phyloP scores from a whole-genome alignment of 2,888 invertebrate species.

The Eupeodes latifasciatus region DNA sequence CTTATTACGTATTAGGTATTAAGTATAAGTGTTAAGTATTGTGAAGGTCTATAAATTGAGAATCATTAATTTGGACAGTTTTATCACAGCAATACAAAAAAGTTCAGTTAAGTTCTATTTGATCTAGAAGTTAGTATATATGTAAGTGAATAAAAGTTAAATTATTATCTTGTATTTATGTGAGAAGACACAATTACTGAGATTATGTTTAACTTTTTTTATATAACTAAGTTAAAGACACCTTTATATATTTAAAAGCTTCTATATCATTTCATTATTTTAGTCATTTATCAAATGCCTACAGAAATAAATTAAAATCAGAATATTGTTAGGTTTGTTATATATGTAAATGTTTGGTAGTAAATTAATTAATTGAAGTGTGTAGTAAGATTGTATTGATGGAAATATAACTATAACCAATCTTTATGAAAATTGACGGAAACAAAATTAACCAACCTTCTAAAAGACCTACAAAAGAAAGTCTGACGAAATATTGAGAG shows the following conservation, averaged over 20 bases:
- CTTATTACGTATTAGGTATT: neutral
- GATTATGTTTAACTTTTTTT: neutral
- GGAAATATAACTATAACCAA: too few relatives aligned
- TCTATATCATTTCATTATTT: neutral
- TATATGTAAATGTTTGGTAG: neutral
- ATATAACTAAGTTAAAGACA: neutral
- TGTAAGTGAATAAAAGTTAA: neutral
- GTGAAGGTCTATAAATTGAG: neutral
- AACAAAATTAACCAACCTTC: neutral
- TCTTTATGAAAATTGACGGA: too few relatives aligned
- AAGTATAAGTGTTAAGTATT: too few relatives aligned
- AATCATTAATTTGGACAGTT: conserved; percentile 7
- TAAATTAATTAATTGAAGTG: neutral
- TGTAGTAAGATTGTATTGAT: neutral
- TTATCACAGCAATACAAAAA: neutral
- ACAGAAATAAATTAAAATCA: neutral
- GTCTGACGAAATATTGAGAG: too few relatives aligned
- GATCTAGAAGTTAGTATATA: conserved; percentile 9
- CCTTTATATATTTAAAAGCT: neutral
- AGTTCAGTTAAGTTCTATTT: neutral
- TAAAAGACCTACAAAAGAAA: neutral
- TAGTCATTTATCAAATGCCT: neutral
- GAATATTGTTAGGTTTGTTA: neutral
- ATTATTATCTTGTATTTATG: neutral
- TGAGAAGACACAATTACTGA: neutral